A percentile compares a stretch with the other conserved stretches of the same genome.
Conservation (phyloP, 1,140 invertebrate genomes). For the Brachionus rubens region DNA sequence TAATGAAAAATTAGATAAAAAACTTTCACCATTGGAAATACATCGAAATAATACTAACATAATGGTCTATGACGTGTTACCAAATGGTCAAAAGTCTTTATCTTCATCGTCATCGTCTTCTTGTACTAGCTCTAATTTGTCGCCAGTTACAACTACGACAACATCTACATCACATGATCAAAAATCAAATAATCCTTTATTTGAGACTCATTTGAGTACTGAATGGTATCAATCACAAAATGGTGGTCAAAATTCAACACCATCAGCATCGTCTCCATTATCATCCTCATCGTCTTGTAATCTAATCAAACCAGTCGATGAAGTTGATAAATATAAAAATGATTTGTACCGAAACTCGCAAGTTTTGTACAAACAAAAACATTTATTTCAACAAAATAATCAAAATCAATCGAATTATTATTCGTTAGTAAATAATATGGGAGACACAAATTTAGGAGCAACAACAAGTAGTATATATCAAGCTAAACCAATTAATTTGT, state of each 20-base stretch:
- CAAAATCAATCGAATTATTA: not conserved
- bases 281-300: not conserved
- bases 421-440: not conserved
- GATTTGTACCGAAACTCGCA: slow-evolving; percentile 5
- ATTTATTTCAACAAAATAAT: not conserved
- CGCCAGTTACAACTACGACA: slow-evolving; percentile 23
- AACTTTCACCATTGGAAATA: not conserved
- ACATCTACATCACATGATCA: slow-evolving; percentile 1
- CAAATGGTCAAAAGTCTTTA: slow-evolving; percentile 4
- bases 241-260: not conserved
- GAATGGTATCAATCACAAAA: not conserved
- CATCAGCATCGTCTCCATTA: not conserved
- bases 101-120: not conserved
- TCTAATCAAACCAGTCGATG: not conserved
- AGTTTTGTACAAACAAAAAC: slow-evolving; percentile 21
- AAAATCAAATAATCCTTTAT: slow-evolving; percentile 11
- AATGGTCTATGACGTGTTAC: slow-evolving; percentile 30
- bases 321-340: slow-evolving; percentile 13
- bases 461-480: not conserved
- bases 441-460: not conserved
- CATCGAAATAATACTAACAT: not conserved
- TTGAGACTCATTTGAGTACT: not conserved
- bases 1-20: not conserved
- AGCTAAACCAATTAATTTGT: slow-evolving; percentile 38
- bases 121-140: slow-evolving; percentile 11